phyloP scores from a whole-genome alignment of 2,888 invertebrate genomes.

The Idaea straminata region DNA sequence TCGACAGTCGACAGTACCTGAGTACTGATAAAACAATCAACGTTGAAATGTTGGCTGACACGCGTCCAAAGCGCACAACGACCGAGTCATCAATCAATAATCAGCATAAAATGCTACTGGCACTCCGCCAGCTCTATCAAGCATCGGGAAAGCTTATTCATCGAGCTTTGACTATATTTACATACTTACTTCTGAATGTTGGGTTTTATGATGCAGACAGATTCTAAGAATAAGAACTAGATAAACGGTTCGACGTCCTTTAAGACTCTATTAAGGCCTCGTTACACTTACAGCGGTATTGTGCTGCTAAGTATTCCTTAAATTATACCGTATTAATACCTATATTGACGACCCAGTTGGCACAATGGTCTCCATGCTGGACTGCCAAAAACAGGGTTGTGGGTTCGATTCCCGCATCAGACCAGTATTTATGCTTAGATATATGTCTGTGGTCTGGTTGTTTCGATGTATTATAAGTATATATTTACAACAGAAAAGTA shows the following conservation, averaged over 20 bases:
- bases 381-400: no score
- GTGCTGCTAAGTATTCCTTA: no score
- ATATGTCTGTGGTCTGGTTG: no score
- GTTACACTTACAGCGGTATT: no score
- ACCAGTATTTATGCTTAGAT: no score
- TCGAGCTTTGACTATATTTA: background rate
- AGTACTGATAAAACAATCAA: background rate
- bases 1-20: constrained; percentile 7
- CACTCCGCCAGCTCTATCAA: constrained; percentile 35
- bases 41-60: background rate
- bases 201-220: background rate
- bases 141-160: constrained; percentile 7
- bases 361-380: no score
- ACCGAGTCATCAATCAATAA: constrained; percentile 46
- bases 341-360: no score
- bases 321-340: no score
- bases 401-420: no score
- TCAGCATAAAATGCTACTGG: constrained; percentile 35
- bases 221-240: background rate
- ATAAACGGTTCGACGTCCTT: background rate
- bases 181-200: background rate
- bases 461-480: no score
- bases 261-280: no score
- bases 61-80: constrained; percentile 12
- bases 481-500: no score